These are phyloP conservation scores for Rhinolophus sinicus DNA, from an alignment of 2,113 vertebrate genomes.

Conservation along the genomic window DNA sequence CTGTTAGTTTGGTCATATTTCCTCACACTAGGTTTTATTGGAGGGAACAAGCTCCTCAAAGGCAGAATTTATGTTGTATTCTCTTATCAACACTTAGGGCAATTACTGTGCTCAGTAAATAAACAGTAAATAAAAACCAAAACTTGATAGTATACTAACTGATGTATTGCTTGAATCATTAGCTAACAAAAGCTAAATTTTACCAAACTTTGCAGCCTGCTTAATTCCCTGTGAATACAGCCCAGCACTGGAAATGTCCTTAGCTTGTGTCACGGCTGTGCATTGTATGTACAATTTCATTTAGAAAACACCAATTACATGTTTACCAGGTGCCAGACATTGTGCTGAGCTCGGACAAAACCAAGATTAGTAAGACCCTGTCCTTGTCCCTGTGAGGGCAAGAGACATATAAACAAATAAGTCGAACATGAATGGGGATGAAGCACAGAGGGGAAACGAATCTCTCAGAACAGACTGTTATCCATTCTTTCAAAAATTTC, in stretches of 20 bases:
- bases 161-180: background rate
- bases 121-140: background rate
- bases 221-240: background rate
- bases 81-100: background rate
- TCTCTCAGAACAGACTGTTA: constrained; percentile 23
- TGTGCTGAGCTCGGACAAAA: constrained; percentile 12
- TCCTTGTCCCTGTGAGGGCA: background rate
- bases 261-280: background rate
- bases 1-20: constrained; percentile 5
- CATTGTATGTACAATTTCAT: background rate
- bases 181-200: background rate
- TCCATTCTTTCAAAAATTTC: constrained; percentile 49
- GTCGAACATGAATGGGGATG: background rate
- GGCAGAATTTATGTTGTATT: background rate
- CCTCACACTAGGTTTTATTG: background rate
- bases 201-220: background rate
- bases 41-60: background rate
- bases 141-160: background rate
- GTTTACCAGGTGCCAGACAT: background rate
- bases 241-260: background rate
- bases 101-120: background rate
- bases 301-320: background rate
- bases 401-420: constrained; percentile 28
- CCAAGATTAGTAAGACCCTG: background rate
- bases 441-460: background rate